Conservation (phyloP, 1,140 invertebrate species). For the Samia ricini region DNA sequence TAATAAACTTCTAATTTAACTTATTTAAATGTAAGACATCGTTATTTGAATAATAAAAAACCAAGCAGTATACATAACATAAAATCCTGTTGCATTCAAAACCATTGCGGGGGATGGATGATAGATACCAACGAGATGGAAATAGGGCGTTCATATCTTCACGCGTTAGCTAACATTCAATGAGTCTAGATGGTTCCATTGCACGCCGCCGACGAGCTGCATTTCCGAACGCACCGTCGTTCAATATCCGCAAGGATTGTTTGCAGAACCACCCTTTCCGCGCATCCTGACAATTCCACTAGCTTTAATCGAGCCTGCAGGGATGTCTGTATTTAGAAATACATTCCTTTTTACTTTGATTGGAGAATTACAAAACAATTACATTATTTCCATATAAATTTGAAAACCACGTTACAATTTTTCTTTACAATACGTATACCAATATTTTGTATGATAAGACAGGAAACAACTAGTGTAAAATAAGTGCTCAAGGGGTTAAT, state of each 20-base stretch:
- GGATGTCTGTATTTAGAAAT: slow-evolving; percentile 59
- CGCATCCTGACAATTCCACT: slow-evolving; percentile 26
- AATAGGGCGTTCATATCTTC: slow-evolving; percentile 62
- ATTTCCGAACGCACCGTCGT: slow-evolving; percentile 73
- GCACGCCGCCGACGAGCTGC: slow-evolving; percentile 60
- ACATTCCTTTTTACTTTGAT: slow-evolving; percentile 26
- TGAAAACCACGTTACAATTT: too few species aligned
- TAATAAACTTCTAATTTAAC: too few species aligned
- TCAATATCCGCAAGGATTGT: slow-evolving; percentile 73
- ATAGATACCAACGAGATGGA: slow-evolving; percentile 58
- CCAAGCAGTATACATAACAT: too few species aligned
- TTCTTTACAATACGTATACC: too few species aligned
- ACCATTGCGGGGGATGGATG: slow-evolving; percentile 20
- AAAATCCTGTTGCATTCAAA: background rate
- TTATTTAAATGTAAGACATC: too few species aligned
- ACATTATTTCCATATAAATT: too few species aligned
- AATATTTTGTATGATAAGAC: too few species aligned
- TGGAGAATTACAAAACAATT: too few species aligned
- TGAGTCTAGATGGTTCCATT: slow-evolving; percentile 45
- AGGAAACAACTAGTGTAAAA: too few species aligned
- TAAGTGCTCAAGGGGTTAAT: too few species aligned
- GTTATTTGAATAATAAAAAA: too few species aligned
- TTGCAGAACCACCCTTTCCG: slow-evolving; percentile 45
- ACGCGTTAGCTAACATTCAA: slow-evolving; percentile 48
- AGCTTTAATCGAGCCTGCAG: slow-evolving; percentile 60